Base-by-base conservation (phyloP, 2,888 invertebrate genomes). In the Leptopilina syphax region DNA sequence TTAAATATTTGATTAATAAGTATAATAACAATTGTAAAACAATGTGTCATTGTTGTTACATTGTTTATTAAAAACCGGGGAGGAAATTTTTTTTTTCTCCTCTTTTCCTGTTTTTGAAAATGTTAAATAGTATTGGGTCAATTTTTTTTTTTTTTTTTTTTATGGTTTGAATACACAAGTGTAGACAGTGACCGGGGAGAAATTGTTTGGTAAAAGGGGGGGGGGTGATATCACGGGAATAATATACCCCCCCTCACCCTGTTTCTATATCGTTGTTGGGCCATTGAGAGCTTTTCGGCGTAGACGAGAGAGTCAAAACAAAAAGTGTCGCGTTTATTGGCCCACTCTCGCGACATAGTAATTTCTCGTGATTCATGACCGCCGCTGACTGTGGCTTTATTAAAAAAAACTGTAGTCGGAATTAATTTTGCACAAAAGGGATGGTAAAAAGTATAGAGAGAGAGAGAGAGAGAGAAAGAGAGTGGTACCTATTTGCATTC, bases 301-400 rank as follows among this genome's bases (percentile, higher is more conserved):
- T 83, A 80, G 81, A 79, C 82, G 82, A 34, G 34, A 44, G 44
- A 79, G 80, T 78, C 50, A 77, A 50, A 80, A 82, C 82, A 83
- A 83, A 83, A 83, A 83, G 82, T 82, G 83, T 83, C 82, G 82
- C 83, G 80, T 83, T 83, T 83, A 83, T 83, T 83, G 83, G 82
- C 78, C 80, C 81, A 81, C 80, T 65, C 82, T 82, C 78, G 82
- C 82, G 83, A 81, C 83, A 79, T 79, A 80, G 81, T 83, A 83
- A 83, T 83, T 83, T 83, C 79, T 81, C 79, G 63, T 83, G 81
- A 82, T 82, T 83, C 81, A 83, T 81, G 80, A 65, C 77, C 78
- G 70, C 41, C 81, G 79, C 82, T 81, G 81, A 79, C 81, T 77
- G 82, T 63, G 76, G 67, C 81, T 80, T 84, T 83, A 82, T 81